Evolutionary conservation across 2,888 invertebrate genomes (phyloP).

Genomic region (Polylopha cassiicola): DNA sequence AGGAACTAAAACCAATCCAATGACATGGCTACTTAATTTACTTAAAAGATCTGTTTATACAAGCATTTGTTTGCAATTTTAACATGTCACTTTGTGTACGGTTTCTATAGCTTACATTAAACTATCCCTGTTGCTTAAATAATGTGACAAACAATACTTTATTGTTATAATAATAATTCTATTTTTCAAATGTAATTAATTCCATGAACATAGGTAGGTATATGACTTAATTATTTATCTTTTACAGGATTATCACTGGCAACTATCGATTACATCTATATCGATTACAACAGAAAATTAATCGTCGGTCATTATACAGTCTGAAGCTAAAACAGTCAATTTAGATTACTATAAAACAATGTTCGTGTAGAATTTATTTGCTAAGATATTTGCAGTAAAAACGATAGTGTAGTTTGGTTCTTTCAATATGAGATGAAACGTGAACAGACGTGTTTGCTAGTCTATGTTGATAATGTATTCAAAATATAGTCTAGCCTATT

Average conservation of each 20-base stretch:
- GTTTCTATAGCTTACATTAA: too few relatives aligned
- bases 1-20: constrained; percentile 17
- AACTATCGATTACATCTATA: too few relatives aligned
- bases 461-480: constrained; percentile 61
- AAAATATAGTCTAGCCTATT: constrained; percentile 67
- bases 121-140: too few relatives aligned
- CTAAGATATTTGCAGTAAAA: constrained; percentile 47
- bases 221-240: too few relatives aligned
- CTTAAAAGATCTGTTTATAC: neutral
- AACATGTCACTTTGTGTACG: neutral
- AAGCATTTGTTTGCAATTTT: neutral
- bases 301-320: too few relatives aligned
- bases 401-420: constrained; percentile 56
- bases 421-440: constrained; percentile 50
- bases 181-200: neutral
- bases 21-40: constrained; percentile 3
- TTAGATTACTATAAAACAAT: too few relatives aligned
- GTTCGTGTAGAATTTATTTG: too few relatives aligned
- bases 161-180: neutral
- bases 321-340: too few relatives aligned
- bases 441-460: constrained; percentile 48
- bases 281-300: too few relatives aligned
- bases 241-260: too few relatives aligned
- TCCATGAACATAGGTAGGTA: constrained; percentile 2
- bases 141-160: neutral